Conservation (phyloP, 2,888 invertebrate species). For the Drosophila helvetica region DNA sequence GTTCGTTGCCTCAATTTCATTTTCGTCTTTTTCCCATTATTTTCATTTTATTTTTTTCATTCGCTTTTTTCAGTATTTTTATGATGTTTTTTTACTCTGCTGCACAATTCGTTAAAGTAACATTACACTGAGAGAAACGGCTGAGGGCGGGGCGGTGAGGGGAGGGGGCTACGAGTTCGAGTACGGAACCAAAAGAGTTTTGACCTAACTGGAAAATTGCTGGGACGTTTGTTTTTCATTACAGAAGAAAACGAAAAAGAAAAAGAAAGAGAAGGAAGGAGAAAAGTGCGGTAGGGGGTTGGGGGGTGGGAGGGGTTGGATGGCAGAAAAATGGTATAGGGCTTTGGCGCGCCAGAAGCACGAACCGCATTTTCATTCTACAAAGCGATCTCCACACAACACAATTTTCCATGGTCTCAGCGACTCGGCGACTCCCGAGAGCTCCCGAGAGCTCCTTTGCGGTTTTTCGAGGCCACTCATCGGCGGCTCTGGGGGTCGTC, state of each 20-base stretch:
- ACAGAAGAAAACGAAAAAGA: slow-evolving; percentile 10
- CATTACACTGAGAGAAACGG: slow-evolving; percentile 70
- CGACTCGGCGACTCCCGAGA: slow-evolving; percentile 12
- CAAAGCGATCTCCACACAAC: slow-evolving; percentile 69
- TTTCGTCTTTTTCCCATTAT: slow-evolving; percentile 73
- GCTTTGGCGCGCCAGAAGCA: slow-evolving; percentile 60
- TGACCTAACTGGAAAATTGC: slow-evolving; percentile 77
- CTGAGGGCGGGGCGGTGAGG: slow-evolving; percentile 3
- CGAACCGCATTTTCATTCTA: slow-evolving; percentile 76
- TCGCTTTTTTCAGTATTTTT: slow-evolving; percentile 37
- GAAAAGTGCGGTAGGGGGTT: neutral
- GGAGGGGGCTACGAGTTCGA: neutral
- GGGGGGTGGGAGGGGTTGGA: slow-evolving; percentile 6
- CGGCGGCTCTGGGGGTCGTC: neutral
- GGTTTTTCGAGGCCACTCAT: slow-evolving; percentile 69
- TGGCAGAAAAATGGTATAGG: too few relatives aligned
- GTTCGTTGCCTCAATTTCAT: slow-evolving; percentile 69
- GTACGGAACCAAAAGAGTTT: slow-evolving; percentile 21
- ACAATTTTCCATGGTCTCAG: slow-evolving; percentile 70
- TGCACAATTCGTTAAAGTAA: slow-evolving; percentile 74
- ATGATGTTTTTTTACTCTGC: slow-evolving; percentile 17
- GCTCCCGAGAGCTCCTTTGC: slow-evolving; percentile 50
- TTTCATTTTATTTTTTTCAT: slow-evolving; percentile 59
- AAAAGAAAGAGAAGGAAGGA: too few relatives aligned
- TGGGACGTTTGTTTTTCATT: slow-evolving; percentile 77